A percentile compares a stretch with the other conserved stretches of the same genome.
Conservation (phyloP, 2,888 invertebrate genomes). For the Latheticus oryzae region DNA sequence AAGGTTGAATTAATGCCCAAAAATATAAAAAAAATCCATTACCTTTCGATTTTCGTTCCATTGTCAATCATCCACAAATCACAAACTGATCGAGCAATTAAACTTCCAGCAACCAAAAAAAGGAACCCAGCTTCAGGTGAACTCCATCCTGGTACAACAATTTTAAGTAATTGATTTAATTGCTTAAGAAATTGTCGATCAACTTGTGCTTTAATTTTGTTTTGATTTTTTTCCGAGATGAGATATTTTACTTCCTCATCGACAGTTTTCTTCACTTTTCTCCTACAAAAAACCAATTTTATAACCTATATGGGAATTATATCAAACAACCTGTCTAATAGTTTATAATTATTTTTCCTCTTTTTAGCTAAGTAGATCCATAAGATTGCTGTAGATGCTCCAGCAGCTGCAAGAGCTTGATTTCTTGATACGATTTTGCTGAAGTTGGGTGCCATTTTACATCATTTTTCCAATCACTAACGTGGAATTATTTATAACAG, state of each 20-base stretch:
- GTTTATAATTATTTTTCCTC: constrained; percentile 66
- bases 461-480: constrained; percentile 10
- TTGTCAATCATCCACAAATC: constrained; percentile 98
- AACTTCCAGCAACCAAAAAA: constrained; percentile 79
- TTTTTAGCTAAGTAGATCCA: constrained; percentile 70
- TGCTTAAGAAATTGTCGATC: constrained; percentile 80
- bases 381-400: constrained; percentile 71
- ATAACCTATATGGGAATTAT: background rate
- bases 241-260: constrained; percentile 83
- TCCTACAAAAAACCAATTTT: constrained; percentile 58
- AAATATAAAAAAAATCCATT: no score
- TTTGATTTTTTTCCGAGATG: constrained; percentile 77
- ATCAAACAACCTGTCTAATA: constrained; percentile 56
- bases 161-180: constrained; percentile 75
- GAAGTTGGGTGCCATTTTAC: constrained; percentile 77
- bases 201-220: constrained; percentile 78
- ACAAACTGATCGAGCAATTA: constrained; percentile 91
- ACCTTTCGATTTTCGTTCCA: constrained; percentile 94
- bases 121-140: constrained; percentile 82
- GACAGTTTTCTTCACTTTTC: constrained; percentile 68
- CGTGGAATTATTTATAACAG: background rate
- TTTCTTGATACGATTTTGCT: constrained; percentile 80
- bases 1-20: no score
- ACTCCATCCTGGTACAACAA: constrained; percentile 84
- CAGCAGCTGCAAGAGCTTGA: constrained; percentile 74